Conservation (phyloP, 2,797 vertebrate genomes). For the Caiman crocodilus region DNA sequence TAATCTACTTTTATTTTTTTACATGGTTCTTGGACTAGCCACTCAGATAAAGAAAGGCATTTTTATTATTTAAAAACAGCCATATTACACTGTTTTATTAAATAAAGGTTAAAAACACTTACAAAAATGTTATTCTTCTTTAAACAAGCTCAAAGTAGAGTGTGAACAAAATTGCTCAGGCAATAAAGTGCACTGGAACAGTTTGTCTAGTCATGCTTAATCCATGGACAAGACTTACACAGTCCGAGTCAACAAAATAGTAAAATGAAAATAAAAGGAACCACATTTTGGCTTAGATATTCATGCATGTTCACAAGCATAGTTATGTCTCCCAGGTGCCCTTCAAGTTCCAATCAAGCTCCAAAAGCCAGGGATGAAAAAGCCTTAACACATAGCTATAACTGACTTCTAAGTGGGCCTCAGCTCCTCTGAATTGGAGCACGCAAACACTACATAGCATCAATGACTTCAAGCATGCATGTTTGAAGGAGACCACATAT, state of each 20-base stretch:
- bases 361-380: neutral
- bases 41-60: neutral
- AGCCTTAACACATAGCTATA: neutral
- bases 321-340: fast-evolving
- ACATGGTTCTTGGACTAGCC: neutral
- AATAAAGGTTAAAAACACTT: constrained; percentile 69
- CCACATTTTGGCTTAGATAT: neutral
- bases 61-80: constrained; percentile 67
- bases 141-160: constrained; percentile 63
- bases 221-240: neutral
- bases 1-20: neutral
- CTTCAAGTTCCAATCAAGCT: neutral
- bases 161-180: constrained; percentile 64
- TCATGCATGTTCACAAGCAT: neutral
- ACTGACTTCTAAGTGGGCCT: neutral
- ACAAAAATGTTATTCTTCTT: constrained; percentile 74
- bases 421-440: fast-evolving
- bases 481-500: neutral
- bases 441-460: neutral
- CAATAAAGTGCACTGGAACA: constrained; percentile 77
- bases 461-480: neutral
- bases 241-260: constrained; percentile 27
- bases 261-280: neutral
- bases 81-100: constrained; percentile 64
- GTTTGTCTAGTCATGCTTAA: neutral